These are phyloP conservation scores for Aphelenchoides besseyi DNA, from an alignment of 1,140 invertebrate species.

Conservation along the genomic window DNA sequence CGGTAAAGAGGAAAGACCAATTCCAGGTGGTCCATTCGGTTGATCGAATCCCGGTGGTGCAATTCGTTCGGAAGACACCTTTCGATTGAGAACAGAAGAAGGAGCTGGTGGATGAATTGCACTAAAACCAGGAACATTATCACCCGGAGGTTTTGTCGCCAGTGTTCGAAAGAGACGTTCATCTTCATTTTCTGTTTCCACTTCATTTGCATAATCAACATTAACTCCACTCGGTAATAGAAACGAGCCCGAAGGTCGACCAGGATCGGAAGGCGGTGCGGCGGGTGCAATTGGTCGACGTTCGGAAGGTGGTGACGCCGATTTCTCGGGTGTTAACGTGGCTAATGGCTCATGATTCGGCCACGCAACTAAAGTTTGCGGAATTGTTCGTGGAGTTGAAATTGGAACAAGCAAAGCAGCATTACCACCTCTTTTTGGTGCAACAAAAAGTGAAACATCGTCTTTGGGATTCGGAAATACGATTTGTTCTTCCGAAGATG, in stretches of 20 bases:
- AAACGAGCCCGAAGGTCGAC: background rate
- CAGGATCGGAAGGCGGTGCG: background rate
- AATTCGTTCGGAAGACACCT: background rate
- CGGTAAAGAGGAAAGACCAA: background rate
- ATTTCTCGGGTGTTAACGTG: background rate
- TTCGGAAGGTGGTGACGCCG: background rate
- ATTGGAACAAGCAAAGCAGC: constrained; percentile 1
- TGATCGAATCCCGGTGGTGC: background rate
- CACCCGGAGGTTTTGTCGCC: constrained; percentile 12
- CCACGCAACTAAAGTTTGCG: background rate
- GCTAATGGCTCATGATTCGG: background rate
- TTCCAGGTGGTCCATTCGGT: constrained; percentile 12
- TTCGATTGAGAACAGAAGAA: background rate
- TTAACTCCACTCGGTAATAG: background rate
- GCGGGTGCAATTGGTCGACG: background rate
- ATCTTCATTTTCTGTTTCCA: background rate
- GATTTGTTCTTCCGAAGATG: background rate
- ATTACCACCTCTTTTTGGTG: background rate
- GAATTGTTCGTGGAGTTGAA: background rate
- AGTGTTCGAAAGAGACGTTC: constrained; percentile 1
- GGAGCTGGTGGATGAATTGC: background rate
- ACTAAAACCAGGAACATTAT: background rate
- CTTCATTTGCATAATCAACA: constrained; percentile 12
- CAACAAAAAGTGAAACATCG: background rate
- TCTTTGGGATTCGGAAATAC: background rate